Evolutionary conservation across 2,888 invertebrate genomes (phyloP).

Genomic region (Halictus quadricinctus): DNA sequence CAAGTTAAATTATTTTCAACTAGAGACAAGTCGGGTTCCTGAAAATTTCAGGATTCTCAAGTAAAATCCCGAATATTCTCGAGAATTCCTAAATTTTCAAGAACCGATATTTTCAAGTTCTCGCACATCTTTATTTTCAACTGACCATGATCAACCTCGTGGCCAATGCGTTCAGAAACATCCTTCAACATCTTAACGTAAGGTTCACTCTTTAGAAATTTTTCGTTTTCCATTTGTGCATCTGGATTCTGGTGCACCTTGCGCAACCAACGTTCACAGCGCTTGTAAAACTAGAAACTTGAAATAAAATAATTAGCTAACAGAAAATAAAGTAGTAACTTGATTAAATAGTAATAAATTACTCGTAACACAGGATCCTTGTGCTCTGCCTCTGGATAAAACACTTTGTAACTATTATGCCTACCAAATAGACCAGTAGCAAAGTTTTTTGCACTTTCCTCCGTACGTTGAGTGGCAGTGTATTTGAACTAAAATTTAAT

Average conservation of each 20-base stretch:
- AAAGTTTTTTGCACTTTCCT: conserved; percentile 90
- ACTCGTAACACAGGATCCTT: conserved; percentile 88
- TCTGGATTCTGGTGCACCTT: conserved; percentile 88
- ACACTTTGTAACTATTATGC: conserved; percentile 85
- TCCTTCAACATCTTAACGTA: conserved; percentile 85
- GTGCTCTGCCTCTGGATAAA: conserved; percentile 86
- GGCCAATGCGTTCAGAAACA: conserved; percentile 86
- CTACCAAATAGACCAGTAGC: conserved; percentile 90
- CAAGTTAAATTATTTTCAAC: conserved; percentile 12
- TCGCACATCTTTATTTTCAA: not conserved
- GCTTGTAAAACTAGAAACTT: conserved; percentile 89
- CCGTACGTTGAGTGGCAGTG: conserved; percentile 90
- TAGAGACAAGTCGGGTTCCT: not conserved
- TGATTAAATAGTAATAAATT: conserved; percentile 64
- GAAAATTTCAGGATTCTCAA: no score
- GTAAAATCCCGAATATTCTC: no score
- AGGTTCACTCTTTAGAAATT: conserved; percentile 84
- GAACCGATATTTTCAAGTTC: not conserved
- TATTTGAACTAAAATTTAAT: conserved; percentile 87
- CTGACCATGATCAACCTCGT: conserved; percentile 82
- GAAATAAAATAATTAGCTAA: conserved; percentile 36
- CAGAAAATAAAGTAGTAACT: not conserved
- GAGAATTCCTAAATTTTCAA: not conserved
- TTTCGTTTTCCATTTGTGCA: conserved; percentile 84
- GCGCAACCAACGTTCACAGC: conserved; percentile 88